Evolutionary conservation across 2,888 invertebrate species (phyloP).

Genomic region (Eilema depressum): DNA sequence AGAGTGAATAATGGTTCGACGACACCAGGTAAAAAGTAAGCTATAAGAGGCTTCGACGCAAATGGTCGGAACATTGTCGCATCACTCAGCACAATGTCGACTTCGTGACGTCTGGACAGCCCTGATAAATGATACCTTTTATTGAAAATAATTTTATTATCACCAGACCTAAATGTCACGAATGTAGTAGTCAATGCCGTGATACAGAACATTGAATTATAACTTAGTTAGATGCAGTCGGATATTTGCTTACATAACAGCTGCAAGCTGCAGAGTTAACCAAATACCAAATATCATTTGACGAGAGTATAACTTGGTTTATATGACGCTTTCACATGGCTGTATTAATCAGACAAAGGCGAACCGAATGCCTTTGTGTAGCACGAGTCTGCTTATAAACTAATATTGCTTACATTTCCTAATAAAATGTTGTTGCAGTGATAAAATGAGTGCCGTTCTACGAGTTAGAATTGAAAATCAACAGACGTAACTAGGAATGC

Average conservation of each 20-base stretch:
- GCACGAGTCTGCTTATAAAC: neutral
- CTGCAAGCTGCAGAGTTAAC: conserved; percentile 14
- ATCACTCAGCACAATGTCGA: conserved; percentile 82
- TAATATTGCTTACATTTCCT: neutral
- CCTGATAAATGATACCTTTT: conserved; percentile 82
- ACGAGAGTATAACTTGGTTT: conserved; percentile 15
- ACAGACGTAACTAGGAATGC: neutral
- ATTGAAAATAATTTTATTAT: conserved; percentile 74
- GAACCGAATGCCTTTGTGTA: conserved; percentile 2
- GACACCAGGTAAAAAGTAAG: conserved; percentile 81
- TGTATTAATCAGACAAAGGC: conserved; percentile 10
- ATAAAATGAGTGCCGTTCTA: neutral
- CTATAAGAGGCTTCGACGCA: conserved; percentile 77
- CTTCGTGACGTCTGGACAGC: conserved; percentile 81
- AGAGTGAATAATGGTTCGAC: conserved; percentile 77
- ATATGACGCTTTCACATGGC: conserved; percentile 14
- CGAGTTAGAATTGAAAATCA: too few species aligned
- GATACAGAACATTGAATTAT: conserved; percentile 20
- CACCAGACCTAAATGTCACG: conserved; percentile 53
- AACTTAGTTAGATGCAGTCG: conserved; percentile 22
- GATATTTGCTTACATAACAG: conserved; percentile 26
- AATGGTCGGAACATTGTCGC: conserved; percentile 78
- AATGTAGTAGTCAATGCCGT: conserved; percentile 1
- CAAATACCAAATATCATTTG: conserved; percentile 15
- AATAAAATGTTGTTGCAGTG: neutral